These are phyloP conservation scores for Noctua janthina DNA, from an alignment of 2,888 invertebrate genomes.

Conservation along the genomic window DNA sequence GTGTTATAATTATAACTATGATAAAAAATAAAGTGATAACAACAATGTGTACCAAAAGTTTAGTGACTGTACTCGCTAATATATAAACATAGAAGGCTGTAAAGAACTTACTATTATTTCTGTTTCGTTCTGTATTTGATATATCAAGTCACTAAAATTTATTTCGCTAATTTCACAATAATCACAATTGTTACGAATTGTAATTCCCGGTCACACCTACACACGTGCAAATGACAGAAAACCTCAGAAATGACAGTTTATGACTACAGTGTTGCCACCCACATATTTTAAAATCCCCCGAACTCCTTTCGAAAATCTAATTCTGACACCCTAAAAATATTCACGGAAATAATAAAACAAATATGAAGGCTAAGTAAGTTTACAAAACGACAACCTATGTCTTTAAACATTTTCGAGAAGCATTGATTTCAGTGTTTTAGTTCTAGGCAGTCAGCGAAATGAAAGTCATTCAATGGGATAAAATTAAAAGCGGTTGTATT, in stretches of 20 bases:
- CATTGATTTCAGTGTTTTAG: too few species aligned
- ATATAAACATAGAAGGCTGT: background rate
- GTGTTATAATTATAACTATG: background rate
- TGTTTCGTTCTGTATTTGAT: background rate
- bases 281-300: background rate
- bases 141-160: conserved; percentile 8
- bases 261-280: background rate
- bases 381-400: too few species aligned
- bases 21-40: conserved; percentile 11
- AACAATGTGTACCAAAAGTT: background rate
- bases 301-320: background rate
- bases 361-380: too few species aligned
- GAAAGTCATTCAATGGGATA: too few species aligned
- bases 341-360: too few species aligned
- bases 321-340: background rate
- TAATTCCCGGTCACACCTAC: conserved; percentile 28
- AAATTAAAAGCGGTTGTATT: too few species aligned
- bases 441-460: too few species aligned
- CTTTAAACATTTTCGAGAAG: too few species aligned
- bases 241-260: background rate
- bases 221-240: background rate
- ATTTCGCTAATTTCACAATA: conserved; percentile 20
- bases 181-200: background rate
- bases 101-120: conserved; percentile 1
- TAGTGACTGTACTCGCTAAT: background rate